These are phyloP conservation scores for Clarias platycephalus DNA, from an alignment of 2,797 vertebrate species.

Conservation along the genomic window DNA sequence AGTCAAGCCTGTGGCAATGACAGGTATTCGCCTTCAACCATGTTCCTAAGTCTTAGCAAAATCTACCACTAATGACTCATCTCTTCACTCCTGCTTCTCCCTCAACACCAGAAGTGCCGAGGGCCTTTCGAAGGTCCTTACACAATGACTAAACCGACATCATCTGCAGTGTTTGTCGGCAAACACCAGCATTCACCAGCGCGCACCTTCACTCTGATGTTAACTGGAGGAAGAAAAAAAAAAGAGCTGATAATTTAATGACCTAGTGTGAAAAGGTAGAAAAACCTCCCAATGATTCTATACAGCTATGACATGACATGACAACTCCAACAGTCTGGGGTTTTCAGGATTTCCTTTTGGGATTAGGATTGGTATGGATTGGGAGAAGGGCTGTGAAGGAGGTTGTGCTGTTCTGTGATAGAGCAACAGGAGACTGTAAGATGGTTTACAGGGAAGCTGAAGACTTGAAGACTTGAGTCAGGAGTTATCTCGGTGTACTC, in stretches of 20 bases:
- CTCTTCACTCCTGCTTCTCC: slow-evolving; percentile 33
- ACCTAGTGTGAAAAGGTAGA: slow-evolving; percentile 5
- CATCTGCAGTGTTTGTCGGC: neutral
- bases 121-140: slow-evolving; percentile 18
- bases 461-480: slow-evolving; percentile 39
- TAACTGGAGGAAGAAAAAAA: neutral
- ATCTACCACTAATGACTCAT: slow-evolving; percentile 46
- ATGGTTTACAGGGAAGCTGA: neutral
- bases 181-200: slow-evolving; percentile 12
- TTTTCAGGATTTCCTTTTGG: slow-evolving; percentile 16
- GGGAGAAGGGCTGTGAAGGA: neutral
- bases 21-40: slow-evolving; percentile 74
- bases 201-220: slow-evolving; percentile 3
- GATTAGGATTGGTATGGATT: slow-evolving; percentile 7
- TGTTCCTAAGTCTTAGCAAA: slow-evolving; percentile 15
- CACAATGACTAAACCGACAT: slow-evolving; percentile 15
- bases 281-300: neutral
- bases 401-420: neutral
- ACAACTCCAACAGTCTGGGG: neutral
- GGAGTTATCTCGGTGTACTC: slow-evolving; percentile 6
- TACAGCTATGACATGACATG: neutral
- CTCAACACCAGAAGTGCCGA: slow-evolving; percentile 33
- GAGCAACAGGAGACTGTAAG: too few relatives aligned
- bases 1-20: slow-evolving; percentile 70
- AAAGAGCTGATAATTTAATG: neutral